phyloP scores from a whole-genome alignment of 2,888 invertebrate species.

The Bombyx huttoni region DNA sequence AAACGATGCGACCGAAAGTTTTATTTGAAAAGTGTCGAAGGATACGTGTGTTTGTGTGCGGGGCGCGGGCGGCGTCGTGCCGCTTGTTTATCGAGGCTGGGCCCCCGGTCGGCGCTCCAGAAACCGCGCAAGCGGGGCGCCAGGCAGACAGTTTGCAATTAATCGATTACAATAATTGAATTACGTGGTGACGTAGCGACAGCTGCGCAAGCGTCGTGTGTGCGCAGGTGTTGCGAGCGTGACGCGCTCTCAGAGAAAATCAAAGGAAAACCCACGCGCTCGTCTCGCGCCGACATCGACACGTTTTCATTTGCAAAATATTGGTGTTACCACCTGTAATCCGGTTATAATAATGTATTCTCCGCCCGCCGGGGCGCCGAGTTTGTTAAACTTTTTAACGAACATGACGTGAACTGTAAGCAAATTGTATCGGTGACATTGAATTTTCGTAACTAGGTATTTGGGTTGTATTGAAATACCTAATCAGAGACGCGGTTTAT shows the following conservation, averaged over 20 bases:
- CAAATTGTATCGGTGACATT: conserved; percentile 13
- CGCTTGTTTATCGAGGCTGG: conserved; percentile 13
- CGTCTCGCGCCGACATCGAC: conserved; percentile 28
- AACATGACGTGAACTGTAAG: conserved; percentile 15
- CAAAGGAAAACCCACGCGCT: conserved; percentile 52
- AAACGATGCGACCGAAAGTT: conserved; percentile 17
- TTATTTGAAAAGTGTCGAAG: conserved; percentile 25
- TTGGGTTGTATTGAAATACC: conserved; percentile 5
- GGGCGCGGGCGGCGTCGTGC: conserved; percentile 3
- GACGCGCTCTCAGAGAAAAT: conserved; percentile 50
- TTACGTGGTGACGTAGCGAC: conserved; percentile 53
- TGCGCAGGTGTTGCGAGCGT: conserved; percentile 44
- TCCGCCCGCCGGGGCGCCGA: conserved; percentile 11
- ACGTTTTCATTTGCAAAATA: conserved; percentile 44
- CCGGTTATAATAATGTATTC: conserved; percentile 22
- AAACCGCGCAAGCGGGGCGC: conserved; percentile 29
- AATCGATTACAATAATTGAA: conserved; percentile 60
- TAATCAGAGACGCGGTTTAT: conserved; percentile 1
- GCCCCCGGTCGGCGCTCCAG: conserved; percentile 30
- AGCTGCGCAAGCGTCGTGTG: conserved; percentile 57
- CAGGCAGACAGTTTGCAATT: conserved; percentile 48
- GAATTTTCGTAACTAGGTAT: conserved; percentile 9
- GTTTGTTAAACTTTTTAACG: conserved; percentile 16
- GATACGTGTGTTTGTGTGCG: conserved; percentile 13
- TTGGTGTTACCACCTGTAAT: conserved; percentile 41